A percentile compares a stretch with the other conserved stretches of the same genome.
Evolutionary conservation across 2,888 invertebrate species (phyloP).

Genomic region (Arctia plantaginis): DNA sequence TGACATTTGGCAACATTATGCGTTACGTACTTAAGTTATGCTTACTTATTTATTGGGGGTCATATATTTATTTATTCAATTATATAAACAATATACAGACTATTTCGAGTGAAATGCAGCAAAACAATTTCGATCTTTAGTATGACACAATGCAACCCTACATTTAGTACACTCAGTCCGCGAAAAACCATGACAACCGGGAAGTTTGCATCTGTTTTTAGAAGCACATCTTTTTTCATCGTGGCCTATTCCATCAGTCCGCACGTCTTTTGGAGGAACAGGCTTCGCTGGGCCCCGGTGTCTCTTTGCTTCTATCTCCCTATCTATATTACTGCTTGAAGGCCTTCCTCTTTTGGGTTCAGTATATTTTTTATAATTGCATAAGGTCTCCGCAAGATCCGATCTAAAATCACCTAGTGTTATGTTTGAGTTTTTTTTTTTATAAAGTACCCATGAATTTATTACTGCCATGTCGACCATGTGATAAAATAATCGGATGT

Average conservation of each 20-base stretch:
- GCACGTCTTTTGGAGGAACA: slow-evolving; percentile 23
- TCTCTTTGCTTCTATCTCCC: neutral
- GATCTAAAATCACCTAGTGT: slow-evolving; percentile 17
- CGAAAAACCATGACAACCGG: slow-evolving; percentile 24
- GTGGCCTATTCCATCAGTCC: slow-evolving; percentile 49
- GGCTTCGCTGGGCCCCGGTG: slow-evolving; percentile 12
- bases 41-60: no score
- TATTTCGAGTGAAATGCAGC: slow-evolving; percentile 40
- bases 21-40: no score
- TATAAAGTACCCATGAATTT: neutral
- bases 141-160: slow-evolving; percentile 44
- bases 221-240: slow-evolving; percentile 41
- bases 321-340: neutral
- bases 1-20: slow-evolving; percentile 32
- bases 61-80: no score
- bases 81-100: no score
- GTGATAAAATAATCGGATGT: neutral
- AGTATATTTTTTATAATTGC: neutral
- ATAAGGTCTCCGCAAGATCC: slow-evolving; percentile 28
- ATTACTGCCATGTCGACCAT: neutral
- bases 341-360: neutral
- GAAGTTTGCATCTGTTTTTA: slow-evolving; percentile 31
- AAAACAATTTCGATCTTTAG: slow-evolving; percentile 48
- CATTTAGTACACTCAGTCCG: slow-evolving; percentile 47
- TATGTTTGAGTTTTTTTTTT: neutral